phyloP scores from a whole-genome alignment of 2,797 vertebrate species.

The Microctenopoma lineatum region DNA sequence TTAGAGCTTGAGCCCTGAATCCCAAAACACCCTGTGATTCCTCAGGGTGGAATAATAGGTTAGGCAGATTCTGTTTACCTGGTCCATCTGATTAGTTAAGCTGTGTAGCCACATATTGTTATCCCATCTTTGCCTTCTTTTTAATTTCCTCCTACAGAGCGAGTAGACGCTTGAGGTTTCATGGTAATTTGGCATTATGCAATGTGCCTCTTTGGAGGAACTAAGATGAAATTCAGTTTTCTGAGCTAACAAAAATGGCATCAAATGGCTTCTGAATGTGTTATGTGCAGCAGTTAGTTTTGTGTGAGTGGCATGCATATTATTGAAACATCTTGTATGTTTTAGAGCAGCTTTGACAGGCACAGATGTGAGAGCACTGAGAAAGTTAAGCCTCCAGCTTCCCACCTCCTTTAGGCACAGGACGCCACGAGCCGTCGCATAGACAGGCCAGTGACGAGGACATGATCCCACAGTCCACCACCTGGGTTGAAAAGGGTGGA shows the following conservation, averaged over 20 bases:
- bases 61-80: conserved; percentile 16
- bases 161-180: conserved; percentile 38
- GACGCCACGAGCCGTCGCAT: conserved; percentile 51
- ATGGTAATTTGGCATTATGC: conserved; percentile 36
- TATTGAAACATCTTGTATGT: conserved; percentile 47
- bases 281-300: conserved; percentile 50
- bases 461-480: conserved; percentile 54
- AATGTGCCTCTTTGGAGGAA: conserved; percentile 12
- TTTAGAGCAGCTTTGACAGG: conserved; percentile 50
- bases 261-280: conserved; percentile 54
- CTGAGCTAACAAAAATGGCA: conserved; percentile 57
- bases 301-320: conserved; percentile 47
- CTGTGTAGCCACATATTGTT: conserved; percentile 16
- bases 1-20: conserved; percentile 33
- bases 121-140: conserved; percentile 1
- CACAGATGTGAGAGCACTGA: conserved; percentile 59
- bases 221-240: conserved; percentile 26
- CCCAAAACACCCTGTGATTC: neutral
- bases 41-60: conserved; percentile 4
- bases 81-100: conserved; percentile 15
- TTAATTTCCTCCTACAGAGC: conserved; percentile 24
- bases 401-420: conserved; percentile 29
- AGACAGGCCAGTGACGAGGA: conserved; percentile 63
- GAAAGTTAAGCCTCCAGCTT: conserved; percentile 43
- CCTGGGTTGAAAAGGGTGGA: conserved; percentile 31